Conservation (phyloP, 1,140 invertebrate genomes). For the Trinorchestia longiramus region DNA sequence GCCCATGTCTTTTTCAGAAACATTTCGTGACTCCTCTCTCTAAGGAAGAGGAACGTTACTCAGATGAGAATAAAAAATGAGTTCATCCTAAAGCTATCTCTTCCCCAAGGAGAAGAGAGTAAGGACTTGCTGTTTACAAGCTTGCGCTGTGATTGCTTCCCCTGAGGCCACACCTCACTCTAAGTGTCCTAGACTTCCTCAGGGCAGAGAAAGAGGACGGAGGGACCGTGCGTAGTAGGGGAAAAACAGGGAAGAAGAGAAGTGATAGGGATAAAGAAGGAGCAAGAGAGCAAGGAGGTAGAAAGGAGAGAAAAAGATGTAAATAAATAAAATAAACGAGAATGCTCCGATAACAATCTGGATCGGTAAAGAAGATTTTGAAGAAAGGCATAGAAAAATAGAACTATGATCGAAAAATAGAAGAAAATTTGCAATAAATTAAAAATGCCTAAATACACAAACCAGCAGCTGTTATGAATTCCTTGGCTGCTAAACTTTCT, state of each 20-base stretch:
- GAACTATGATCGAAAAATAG: neutral
- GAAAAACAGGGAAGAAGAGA: neutral
- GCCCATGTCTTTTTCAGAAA: neutral
- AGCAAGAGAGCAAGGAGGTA: neutral
- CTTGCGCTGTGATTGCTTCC: slow-evolving; percentile 5
- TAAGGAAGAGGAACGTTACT: neutral
- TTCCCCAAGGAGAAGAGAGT: neutral
- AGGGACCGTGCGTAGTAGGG: neutral
- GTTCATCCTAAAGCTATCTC: neutral
- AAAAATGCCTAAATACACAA: neutral
- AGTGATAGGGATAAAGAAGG: neutral
- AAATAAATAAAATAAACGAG: neutral
- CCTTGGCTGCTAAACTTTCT: neutral
- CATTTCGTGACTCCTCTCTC: neutral
- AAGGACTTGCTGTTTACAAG: neutral
- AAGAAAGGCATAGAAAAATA: neutral
- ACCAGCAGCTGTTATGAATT: neutral
- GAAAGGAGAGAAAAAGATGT: neutral
- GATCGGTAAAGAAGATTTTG: neutral
- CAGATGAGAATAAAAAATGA: neutral
- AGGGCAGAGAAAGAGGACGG: neutral
- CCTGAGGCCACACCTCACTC: slow-evolving; percentile 3
- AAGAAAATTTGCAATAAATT: neutral
- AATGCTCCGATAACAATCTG: too few species aligned
- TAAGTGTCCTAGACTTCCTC: neutral